phyloP scores from a whole-genome alignment of 2,113 vertebrate species.

The Amphilophus citrinellus region DNA sequence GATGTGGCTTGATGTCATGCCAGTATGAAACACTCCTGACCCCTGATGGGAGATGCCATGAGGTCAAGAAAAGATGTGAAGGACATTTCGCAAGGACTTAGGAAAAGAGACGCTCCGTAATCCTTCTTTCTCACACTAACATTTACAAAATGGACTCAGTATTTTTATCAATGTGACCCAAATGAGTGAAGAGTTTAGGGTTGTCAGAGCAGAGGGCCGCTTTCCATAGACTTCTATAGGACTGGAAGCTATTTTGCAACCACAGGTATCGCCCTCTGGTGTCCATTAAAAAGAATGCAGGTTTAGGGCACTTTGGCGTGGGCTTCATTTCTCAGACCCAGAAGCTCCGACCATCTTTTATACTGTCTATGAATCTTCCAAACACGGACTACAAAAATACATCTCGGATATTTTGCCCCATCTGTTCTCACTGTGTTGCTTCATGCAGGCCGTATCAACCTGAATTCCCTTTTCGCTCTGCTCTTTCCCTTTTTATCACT shows the following conservation, averaged over 20 bases:
- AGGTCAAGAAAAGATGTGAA: neutral
- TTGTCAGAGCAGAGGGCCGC: neutral
- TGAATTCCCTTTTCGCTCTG: constrained; percentile 16
- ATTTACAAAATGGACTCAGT: neutral
- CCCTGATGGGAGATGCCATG: neutral
- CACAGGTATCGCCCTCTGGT: neutral
- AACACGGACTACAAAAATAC: neutral
- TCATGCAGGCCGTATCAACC: neutral
- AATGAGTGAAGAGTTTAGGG: neutral
- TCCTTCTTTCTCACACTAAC: too few relatives aligned
- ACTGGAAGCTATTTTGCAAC: neutral
- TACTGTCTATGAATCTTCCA: neutral
- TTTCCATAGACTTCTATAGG: neutral
- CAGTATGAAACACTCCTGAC: neutral
- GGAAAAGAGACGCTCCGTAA: neutral
- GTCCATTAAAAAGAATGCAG: neutral
- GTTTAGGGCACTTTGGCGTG: neutral
- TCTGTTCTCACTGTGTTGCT: constrained; percentile 1
- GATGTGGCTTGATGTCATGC: neutral
- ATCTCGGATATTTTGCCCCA: neutral
- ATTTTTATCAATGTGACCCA: neutral
- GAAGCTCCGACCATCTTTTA: too few relatives aligned
- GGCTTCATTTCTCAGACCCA: too few relatives aligned
- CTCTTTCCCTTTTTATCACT: constrained; percentile 28
- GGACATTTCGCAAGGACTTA: neutral